These are phyloP conservation scores for Leptinotarsa texana DNA, from an alignment of 1,140 invertebrate species.

Conservation along the genomic window DNA sequence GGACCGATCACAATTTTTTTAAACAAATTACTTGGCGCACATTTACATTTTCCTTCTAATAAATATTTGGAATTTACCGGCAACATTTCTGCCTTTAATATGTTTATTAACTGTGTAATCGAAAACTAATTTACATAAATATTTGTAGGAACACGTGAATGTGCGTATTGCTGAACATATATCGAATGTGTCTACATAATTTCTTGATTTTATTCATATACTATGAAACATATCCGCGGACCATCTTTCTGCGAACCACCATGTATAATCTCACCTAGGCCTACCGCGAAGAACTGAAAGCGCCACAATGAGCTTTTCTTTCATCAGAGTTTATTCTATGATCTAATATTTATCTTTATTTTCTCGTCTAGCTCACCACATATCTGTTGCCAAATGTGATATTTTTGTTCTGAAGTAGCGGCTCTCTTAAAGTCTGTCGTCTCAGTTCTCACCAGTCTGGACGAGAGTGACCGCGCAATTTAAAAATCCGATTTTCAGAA, in stretches of 20 bases:
- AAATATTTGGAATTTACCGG: no score
- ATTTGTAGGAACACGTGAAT: no score
- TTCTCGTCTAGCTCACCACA: slow-evolving; percentile 47
- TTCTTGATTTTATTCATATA: no score
- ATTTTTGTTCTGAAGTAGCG: slow-evolving; percentile 53
- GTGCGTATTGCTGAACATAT: no score
- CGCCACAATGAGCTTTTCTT: background rate
- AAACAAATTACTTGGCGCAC: no score
- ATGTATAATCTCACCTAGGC: background rate
- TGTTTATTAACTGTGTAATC: no score
- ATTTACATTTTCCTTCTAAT: no score
- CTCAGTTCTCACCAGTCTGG: slow-evolving; percentile 47
- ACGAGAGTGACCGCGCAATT: slow-evolving; percentile 34
- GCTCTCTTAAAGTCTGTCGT: slow-evolving; percentile 39
- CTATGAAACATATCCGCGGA: no score
- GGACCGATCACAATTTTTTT: no score
- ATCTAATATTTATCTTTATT: slow-evolving; percentile 46
- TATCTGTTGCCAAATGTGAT: slow-evolving; percentile 55
- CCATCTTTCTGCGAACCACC: background rate
- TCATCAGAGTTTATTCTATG: slow-evolving; percentile 25
- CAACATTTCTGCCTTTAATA: no score
- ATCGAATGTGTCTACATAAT: no score
- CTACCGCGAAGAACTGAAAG: slow-evolving; percentile 9
- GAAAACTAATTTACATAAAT: no score
- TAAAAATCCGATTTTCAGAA: slow-evolving; percentile 31